phyloP scores from a whole-genome alignment of 2,888 invertebrate genomes.

The Chrysomela aeneicollis region DNA sequence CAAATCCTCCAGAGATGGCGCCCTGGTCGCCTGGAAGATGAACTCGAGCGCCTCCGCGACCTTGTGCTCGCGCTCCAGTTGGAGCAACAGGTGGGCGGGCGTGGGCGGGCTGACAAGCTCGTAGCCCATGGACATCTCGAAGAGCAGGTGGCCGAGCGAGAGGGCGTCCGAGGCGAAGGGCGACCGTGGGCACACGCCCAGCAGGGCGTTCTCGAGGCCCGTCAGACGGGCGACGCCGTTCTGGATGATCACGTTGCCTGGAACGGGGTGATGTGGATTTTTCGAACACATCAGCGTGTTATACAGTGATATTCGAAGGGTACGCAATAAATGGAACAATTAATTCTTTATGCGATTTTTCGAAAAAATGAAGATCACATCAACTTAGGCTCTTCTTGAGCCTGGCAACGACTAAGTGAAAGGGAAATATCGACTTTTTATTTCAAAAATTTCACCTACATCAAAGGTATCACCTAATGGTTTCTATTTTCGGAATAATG shows the following conservation, averaged over 20 bases:
- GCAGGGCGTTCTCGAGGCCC: conserved; percentile 84
- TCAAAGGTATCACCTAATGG: no score
- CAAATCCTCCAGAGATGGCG: conserved; percentile 81
- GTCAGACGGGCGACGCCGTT: conserved; percentile 91
- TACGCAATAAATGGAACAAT: no score
- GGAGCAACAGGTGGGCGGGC: conserved; percentile 74
- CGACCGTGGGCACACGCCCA: conserved; percentile 74
- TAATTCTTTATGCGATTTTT: no score
- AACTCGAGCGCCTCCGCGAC: conserved; percentile 80
- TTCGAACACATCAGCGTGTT: no score
- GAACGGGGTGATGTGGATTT: conserved; percentile 67
- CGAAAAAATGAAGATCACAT: no score
- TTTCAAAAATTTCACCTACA: no score
- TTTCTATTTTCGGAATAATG: no score
- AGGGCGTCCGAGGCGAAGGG: conserved; percentile 70
- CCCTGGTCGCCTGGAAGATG: conserved; percentile 76
- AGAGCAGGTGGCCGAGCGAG: conserved; percentile 84
- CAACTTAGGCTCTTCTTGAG: no score
- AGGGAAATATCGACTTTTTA: no score
- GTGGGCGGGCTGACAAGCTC: conserved; percentile 80
- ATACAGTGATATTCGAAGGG: no score
- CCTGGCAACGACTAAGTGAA: no score
- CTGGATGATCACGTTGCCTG: conserved; percentile 90
- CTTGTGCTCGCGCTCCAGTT: conserved; percentile 76
- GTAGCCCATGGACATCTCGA: conserved; percentile 90